Evolutionary conservation across 2,888 invertebrate species (phyloP).

Genomic region (Trachelus troglodyta): DNA sequence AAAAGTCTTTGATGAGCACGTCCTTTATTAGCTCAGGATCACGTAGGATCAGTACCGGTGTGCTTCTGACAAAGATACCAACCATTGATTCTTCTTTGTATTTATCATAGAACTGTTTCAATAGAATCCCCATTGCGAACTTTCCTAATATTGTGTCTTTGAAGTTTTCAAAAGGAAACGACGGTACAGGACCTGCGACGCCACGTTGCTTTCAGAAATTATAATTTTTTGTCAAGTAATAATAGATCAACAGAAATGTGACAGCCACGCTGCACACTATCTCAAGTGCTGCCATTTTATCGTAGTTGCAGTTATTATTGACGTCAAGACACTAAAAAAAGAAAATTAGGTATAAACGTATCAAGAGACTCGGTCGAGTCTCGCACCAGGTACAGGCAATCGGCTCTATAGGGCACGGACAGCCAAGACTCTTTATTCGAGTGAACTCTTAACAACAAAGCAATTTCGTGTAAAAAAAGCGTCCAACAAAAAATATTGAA

Average conservation of each 20-base stretch:
- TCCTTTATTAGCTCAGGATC: constrained; percentile 60
- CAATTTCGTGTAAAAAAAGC: too few relatives aligned
- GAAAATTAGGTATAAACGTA: too few relatives aligned
- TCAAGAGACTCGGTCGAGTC: too few relatives aligned
- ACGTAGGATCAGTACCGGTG: constrained; percentile 59
- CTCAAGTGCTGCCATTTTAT: background rate
- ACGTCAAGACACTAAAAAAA: too few relatives aligned
- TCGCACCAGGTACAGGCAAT: too few relatives aligned
- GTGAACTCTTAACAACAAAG: too few relatives aligned
- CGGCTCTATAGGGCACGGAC: too few relatives aligned
- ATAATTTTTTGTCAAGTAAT: constrained; percentile 16
- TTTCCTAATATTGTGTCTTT: background rate
- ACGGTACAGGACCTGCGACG: constrained; percentile 7
- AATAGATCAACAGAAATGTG: constrained; percentile 15
- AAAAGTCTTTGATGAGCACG: constrained; percentile 65
- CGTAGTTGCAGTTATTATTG: too few relatives aligned
- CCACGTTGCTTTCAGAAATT: constrained; percentile 31
- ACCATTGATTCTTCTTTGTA: constrained; percentile 45
- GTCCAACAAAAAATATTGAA: too few relatives aligned
- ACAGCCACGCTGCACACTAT: background rate
- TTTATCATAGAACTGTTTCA: background rate
- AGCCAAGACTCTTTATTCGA: too few relatives aligned
- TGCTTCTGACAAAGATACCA: constrained; percentile 60
- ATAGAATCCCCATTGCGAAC: background rate
- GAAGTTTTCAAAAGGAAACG: background rate